Conservation (phyloP, 2,888 invertebrate species). For the Seira musarum region DNA sequence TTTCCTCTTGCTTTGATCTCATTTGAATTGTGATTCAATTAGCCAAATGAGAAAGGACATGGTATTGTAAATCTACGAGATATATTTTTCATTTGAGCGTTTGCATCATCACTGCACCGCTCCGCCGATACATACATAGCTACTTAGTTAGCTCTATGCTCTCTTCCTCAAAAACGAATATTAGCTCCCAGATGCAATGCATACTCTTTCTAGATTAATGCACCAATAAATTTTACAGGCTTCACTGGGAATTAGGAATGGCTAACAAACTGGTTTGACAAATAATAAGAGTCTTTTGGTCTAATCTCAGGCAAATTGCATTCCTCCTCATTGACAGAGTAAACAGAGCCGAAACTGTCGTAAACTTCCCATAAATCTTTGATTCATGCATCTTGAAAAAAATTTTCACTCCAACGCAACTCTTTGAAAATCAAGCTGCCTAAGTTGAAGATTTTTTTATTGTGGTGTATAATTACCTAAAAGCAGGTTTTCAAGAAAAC, state of each 20-base stretch:
- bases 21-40: constrained; percentile 31
- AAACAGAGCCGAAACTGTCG: constrained; percentile 15
- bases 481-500: background rate
- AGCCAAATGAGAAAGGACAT: constrained; percentile 23
- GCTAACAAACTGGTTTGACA: constrained; percentile 28
- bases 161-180: no score
- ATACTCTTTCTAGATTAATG: constrained; percentile 1
- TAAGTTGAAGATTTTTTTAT: background rate
- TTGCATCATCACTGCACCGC: no score
- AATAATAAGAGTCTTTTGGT: constrained; percentile 5
- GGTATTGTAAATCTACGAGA: background rate
- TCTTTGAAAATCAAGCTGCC: background rate
- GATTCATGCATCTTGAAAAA: constrained; percentile 1
- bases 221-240: constrained; percentile 20
- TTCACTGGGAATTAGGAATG: constrained; percentile 9
- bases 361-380: background rate
- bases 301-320: constrained; percentile 5
- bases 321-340: constrained; percentile 7
- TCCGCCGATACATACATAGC: no score
- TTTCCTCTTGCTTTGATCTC: constrained; percentile 11
- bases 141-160: no score
- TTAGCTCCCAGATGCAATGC: no score
- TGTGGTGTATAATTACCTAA: background rate
- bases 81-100: constrained; percentile 4
- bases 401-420: background rate